Evolutionary conservation across 2,113 vertebrate genomes (phyloP).

Genomic region (Platycercus adscitus): DNA sequence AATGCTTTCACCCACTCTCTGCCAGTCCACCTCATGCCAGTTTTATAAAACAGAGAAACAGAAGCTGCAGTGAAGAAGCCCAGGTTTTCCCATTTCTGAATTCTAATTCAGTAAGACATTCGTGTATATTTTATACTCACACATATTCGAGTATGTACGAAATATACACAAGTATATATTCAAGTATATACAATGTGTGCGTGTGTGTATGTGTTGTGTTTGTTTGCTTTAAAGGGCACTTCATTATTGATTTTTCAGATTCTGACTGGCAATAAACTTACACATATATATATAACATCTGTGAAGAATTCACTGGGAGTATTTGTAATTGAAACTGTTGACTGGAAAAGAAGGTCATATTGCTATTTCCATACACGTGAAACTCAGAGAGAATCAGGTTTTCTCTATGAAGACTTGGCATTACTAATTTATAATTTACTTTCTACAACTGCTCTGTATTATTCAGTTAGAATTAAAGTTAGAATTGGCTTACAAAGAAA

Average conservation of each 20-base stretch:
- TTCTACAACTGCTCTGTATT: not conserved
- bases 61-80: not conserved
- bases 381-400: not conserved
- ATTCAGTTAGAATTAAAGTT: not conserved
- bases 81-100: not conserved
- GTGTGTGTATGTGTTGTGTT: not conserved
- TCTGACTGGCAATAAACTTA: not conserved
- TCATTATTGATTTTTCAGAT: not conserved
- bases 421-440: constrained; percentile 43
- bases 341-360: not conserved
- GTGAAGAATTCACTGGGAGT: not conserved
- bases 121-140: not conserved
- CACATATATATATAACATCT: not conserved
- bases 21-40: not conserved
- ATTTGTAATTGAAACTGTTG: constrained; percentile 12
- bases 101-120: not conserved
- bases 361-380: constrained; percentile 8
- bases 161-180: not conserved
- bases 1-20: not conserved
- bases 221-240: not conserved
- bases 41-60: not conserved
- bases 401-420: not conserved
- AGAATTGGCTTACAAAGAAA: not conserved
- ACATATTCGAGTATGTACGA: not conserved
- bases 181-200: not conserved